Evolutionary conservation across 2,888 invertebrate genomes (phyloP).

Genomic region (Lithophane leautieri): DNA sequence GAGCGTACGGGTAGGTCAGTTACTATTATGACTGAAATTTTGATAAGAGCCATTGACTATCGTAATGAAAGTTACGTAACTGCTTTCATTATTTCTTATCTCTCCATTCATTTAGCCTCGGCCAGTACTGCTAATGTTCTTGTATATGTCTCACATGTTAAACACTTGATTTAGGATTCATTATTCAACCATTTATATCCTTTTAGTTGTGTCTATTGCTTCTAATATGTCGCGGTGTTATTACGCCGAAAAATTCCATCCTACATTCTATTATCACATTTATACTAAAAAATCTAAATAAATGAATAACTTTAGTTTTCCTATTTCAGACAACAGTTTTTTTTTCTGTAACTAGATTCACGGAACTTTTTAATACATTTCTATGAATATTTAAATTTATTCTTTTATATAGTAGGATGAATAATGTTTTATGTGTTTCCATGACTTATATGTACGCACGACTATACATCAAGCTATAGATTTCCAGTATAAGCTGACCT

Average conservation of each 20-base stretch:
- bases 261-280: constrained; percentile 9
- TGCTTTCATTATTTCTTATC: constrained; percentile 67
- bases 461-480: no score
- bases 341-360: constrained; percentile 26
- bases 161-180: background rate
- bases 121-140: constrained; percentile 18
- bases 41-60: constrained; percentile 75
- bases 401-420: constrained; percentile 1
- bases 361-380: constrained; percentile 29
- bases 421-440: constrained; percentile 23
- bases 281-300: constrained; percentile 12
- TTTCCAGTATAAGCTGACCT: no score
- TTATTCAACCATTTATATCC: constrained; percentile 6
- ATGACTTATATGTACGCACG: constrained; percentile 12
- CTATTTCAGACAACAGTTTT: constrained; percentile 23
- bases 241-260: constrained; percentile 21
- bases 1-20: constrained; percentile 87
- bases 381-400: constrained; percentile 37
- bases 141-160: constrained; percentile 4
- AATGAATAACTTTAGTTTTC: constrained; percentile 28
- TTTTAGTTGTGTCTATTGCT: background rate
- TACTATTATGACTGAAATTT: constrained; percentile 84
- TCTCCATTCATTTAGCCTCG: constrained; percentile 59
- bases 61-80: constrained; percentile 68
- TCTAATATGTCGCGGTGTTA: background rate